Percentiles rank a stretch among this genome's conserved stretches.
Conservation (phyloP, 1,140 invertebrate genomes). For the Lepidurus apus region DNA sequence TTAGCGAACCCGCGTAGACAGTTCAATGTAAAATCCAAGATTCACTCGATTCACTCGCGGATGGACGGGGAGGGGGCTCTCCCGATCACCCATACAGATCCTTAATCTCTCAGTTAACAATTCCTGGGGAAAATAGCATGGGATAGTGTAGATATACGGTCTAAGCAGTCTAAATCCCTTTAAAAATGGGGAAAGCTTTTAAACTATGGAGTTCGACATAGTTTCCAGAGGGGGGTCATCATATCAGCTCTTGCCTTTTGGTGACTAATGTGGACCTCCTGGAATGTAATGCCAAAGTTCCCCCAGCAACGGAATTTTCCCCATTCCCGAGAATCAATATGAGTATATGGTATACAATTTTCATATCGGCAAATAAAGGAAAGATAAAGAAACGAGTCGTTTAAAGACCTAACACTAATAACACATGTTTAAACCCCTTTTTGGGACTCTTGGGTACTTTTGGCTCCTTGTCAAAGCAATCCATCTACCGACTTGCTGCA, state of each 20-base stretch:
- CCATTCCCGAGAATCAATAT: too few species aligned
- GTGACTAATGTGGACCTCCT: conserved; percentile 13
- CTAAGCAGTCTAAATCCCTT: background rate
- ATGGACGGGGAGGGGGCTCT: background rate
- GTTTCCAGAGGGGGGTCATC: background rate
- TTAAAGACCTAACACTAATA: conserved; percentile 20
- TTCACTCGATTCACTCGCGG: conserved; percentile 5
- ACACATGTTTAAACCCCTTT: conserved; percentile 9
- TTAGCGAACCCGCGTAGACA: background rate
- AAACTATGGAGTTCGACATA: background rate
- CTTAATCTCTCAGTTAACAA: background rate
- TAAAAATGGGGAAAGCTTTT: background rate
- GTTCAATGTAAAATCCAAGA: background rate
- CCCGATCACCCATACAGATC: background rate
- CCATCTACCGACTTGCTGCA: background rate
- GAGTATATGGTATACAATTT: too few species aligned
- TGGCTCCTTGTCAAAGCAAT: background rate
- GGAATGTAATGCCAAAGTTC: background rate
- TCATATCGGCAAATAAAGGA: too few species aligned
- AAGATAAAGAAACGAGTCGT: background rate
- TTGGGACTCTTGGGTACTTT: background rate
- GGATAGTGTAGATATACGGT: too few species aligned
- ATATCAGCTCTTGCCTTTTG: background rate
- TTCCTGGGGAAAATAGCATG: background rate
- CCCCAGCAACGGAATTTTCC: too few species aligned